Conservation (phyloP, 2,797 vertebrate genomes). For the Myoxocephalus aenaeus region DNA sequence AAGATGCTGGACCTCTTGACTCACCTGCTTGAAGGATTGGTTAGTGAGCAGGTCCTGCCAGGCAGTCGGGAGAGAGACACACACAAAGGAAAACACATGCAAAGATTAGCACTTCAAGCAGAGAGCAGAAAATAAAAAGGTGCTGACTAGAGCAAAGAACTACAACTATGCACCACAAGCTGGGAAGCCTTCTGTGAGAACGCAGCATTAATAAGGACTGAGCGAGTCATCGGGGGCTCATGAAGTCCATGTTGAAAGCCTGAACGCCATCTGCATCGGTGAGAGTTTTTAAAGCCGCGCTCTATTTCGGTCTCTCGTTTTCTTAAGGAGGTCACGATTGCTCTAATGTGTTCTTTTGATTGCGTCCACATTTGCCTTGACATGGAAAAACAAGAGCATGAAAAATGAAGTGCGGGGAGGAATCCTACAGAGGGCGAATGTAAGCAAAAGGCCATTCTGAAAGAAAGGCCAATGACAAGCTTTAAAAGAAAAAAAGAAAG, state of each 20-base stretch:
- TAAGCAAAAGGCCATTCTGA: slow-evolving; percentile 57
- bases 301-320: slow-evolving; percentile 29
- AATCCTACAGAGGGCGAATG: slow-evolving; percentile 56
- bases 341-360: slow-evolving; percentile 49
- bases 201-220: slow-evolving; percentile 20
- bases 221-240: slow-evolving; percentile 61
- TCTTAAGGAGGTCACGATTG: slow-evolving; percentile 32
- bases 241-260: slow-evolving; percentile 13
- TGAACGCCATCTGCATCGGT: slow-evolving; percentile 19
- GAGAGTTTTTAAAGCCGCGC: slow-evolving; percentile 10
- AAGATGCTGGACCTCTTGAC: slow-evolving; percentile 70
- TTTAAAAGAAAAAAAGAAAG: slow-evolving; percentile 7
- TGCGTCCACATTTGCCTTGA: slow-evolving; percentile 60
- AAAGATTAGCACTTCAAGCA: slow-evolving; percentile 81
- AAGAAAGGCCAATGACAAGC: slow-evolving; percentile 40
- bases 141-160: slow-evolving; percentile 62
- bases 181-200: slow-evolving; percentile 41
- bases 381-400: slow-evolving; percentile 61
- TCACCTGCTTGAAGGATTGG: slow-evolving; percentile 95
- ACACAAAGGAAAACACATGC: slow-evolving; percentile 80
- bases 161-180: slow-evolving; percentile 61
- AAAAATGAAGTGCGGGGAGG: slow-evolving; percentile 61
- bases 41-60: slow-evolving; percentile 98
- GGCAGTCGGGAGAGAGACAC: slow-evolving; percentile 77
- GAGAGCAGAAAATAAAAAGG: slow-evolving; percentile 47